These are phyloP conservation scores for Troides oblongomaculatus DNA, from an alignment of 2,888 invertebrate genomes.

Conservation along the genomic window DNA sequence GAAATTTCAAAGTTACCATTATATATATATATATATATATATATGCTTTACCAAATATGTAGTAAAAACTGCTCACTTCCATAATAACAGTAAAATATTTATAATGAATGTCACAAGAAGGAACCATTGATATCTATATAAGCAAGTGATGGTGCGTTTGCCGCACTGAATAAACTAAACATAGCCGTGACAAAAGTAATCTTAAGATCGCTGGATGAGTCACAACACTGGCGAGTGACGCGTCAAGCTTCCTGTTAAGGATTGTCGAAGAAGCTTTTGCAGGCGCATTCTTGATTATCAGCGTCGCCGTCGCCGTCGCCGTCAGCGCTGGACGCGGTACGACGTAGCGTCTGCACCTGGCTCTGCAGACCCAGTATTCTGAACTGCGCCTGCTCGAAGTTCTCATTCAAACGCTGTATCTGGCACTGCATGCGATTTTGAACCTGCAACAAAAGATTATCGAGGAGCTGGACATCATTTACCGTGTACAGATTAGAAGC, in stretches of 20 bases:
- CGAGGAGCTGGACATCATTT: too few species aligned
- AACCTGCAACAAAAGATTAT: constrained; percentile 57
- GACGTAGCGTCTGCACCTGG: constrained; percentile 82
- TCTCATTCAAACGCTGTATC: constrained; percentile 84
- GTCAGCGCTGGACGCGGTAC: constrained; percentile 57
- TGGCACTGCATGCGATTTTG: constrained; percentile 86
- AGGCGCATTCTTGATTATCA: constrained; percentile 53
- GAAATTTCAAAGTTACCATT: background rate
- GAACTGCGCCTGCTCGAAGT: constrained; percentile 85
- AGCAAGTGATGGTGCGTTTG: background rate
- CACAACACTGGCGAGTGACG: background rate
- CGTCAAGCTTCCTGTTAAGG: constrained; percentile 31
- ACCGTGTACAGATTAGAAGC: too few species aligned
- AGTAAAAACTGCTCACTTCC: background rate
- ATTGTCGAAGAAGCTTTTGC: constrained; percentile 62
- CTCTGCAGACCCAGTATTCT: constrained; percentile 82
- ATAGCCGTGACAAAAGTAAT: background rate
- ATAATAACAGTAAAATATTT: background rate
- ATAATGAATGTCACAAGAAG: background rate
- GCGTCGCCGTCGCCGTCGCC: constrained; percentile 55
- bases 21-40: too few species aligned
- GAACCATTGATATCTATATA: background rate
- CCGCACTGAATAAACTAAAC: background rate
- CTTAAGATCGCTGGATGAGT: background rate
- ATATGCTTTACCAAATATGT: background rate